Evolutionary conservation across 2,888 invertebrate species (phyloP), one percentile per base, ranked within the genome.

Genomic region (Andrena hattorfiana): DNA sequence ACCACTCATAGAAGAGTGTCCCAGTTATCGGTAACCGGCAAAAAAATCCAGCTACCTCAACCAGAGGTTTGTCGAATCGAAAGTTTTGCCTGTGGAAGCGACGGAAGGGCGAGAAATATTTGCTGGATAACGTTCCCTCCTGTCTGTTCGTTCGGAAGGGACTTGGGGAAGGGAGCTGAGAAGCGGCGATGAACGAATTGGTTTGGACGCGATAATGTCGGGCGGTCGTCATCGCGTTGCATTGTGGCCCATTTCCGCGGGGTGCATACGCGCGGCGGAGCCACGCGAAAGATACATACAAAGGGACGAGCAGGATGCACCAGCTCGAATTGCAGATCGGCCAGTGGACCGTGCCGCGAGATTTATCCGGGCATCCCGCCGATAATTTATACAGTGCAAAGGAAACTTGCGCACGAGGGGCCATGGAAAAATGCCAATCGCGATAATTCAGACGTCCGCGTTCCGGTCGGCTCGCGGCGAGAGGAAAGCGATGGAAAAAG

Each of bases 381-480:
- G 87, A 87, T 87, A 87, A 87, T 87, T 87, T 87, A 87, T 87
- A 87, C 85, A 81, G 81, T 64, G 84, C 78, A 75, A 87, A 79
- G 87, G 78, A 75, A 79, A 72, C 75, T 74, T 66, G 68, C 20
- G 23, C 56, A 2, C 56, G 13, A 23, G 60, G 67, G 30, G 60
- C 77, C 81, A 83, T 87, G 89, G 87, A 89, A 89, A 89, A 86
- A 83, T 87, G 86, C 89, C 89, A 89, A 89, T 89, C 86, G 89
- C 84, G 84, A 89, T 89, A 89, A 89, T 89, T 89, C 87, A 85
- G 85, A 85, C 81, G 77, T 81, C 72, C 81, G 48, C 74, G 82
- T 66, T 42, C 68, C 68, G 81, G 59, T 56, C 26, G 64, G 64
- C 73, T 42, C 60, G 68, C 71, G 67, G 48, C 67, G 67, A 42